Evolutionary conservation across 2,113 vertebrate species (phyloP).

Genomic region (Mormoops blainvillei): DNA sequence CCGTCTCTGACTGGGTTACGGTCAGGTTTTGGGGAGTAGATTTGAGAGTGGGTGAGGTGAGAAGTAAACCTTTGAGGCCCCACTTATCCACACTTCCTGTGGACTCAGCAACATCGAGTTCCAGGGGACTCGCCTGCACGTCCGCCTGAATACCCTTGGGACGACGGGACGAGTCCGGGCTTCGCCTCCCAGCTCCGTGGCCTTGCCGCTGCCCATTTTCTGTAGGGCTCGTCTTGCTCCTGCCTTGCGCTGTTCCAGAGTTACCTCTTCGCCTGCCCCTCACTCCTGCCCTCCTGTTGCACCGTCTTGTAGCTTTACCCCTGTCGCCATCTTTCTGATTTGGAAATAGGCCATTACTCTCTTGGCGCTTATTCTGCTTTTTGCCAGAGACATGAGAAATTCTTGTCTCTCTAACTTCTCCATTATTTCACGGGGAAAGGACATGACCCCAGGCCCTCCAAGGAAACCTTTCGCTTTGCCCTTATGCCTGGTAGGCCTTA

Average conservation of each 20-base stretch:
- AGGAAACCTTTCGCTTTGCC: background rate
- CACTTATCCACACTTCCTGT: background rate
- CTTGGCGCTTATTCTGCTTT: background rate
- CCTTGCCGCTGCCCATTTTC: background rate
- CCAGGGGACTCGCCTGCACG: fast-evolving
- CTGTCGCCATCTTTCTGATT: background rate
- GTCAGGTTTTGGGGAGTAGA: background rate
- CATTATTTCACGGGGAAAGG: background rate
- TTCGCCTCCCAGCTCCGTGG: background rate
- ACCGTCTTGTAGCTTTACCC: background rate
- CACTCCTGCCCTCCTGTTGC: background rate
- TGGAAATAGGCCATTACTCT: background rate
- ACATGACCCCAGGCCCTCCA: background rate
- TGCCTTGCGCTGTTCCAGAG: background rate
- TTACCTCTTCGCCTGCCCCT: fast-evolving
- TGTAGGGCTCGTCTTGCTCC: fast-evolving
- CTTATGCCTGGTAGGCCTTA: background rate
- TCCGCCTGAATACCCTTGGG: background rate
- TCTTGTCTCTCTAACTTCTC: background rate
- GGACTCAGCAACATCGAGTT: background rate
- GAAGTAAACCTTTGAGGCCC: background rate
- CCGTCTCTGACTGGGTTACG: background rate
- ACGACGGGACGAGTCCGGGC: background rate
- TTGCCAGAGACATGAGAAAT: background rate
- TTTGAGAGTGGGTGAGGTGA: background rate